Conservation (phyloP, 2,888 invertebrate genomes). For the Conomelus anceps region DNA sequence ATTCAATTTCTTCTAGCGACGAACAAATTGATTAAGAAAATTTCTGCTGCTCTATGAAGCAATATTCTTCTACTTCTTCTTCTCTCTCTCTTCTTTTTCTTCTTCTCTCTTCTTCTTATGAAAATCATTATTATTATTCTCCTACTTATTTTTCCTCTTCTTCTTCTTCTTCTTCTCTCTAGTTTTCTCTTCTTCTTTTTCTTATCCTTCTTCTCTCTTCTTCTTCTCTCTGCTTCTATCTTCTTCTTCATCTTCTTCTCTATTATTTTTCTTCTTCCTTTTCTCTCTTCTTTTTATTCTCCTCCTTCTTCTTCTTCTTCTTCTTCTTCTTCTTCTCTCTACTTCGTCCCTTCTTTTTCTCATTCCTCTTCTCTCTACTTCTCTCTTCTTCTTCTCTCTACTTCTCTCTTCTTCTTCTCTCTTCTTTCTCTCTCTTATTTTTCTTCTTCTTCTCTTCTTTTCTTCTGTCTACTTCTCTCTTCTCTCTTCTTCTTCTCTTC, state of each 20-base stretch:
- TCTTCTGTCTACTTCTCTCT: not conserved
- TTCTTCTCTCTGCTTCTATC: no score
- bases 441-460: not conserved
- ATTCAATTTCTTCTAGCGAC: not conserved
- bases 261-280: not conserved
- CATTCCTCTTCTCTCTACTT: not conserved
- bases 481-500: not conserved
- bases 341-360: not conserved
- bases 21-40: not conserved
- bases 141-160: not conserved
- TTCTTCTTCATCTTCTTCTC: not conserved
- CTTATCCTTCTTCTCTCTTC: no score
- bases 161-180: not conserved
- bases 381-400: not conserved
- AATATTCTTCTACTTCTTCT: not conserved
- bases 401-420: not conserved
- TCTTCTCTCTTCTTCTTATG: no score
- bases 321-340: not conserved
- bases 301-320: no score
- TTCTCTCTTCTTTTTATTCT: not conserved
- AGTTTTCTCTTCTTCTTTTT: not conserved
- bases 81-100: no score
- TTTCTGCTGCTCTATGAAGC: not conserved
- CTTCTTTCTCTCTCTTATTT: not conserved
- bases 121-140: no score